These are phyloP conservation scores for Drosophila atripex DNA, from an alignment of 2,888 invertebrate species.

Conservation along the genomic window DNA sequence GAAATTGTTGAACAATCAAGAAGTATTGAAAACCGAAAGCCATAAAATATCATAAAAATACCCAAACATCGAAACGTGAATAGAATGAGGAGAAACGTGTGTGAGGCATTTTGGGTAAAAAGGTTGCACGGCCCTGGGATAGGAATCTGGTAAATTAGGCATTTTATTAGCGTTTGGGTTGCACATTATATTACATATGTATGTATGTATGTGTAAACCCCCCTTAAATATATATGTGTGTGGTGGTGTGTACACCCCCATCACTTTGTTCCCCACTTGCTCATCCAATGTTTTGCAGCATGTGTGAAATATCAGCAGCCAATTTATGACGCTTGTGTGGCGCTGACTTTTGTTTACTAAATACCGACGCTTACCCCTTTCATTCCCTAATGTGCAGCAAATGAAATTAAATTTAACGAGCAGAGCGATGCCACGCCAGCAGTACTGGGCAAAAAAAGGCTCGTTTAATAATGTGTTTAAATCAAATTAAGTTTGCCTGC, in stretches of 20 bases:
- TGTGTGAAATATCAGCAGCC: slow-evolving; percentile 73
- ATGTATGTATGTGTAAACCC: slow-evolving; percentile 19
- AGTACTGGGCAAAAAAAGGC: slow-evolving; percentile 61
- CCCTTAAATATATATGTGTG: slow-evolving; percentile 9
- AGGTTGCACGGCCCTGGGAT: slow-evolving; percentile 23
- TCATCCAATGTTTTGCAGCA: slow-evolving; percentile 51
- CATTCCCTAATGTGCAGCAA: slow-evolving; percentile 50
- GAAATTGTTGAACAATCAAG: slow-evolving; percentile 44
- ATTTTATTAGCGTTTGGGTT: slow-evolving; percentile 64
- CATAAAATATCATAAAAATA: slow-evolving; percentile 63
- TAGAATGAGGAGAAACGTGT: slow-evolving; percentile 3
- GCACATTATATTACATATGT: slow-evolving; percentile 48
- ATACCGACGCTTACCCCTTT: slow-evolving; percentile 18
- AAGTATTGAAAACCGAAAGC: slow-evolving; percentile 19
- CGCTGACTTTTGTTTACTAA: slow-evolving; percentile 64
- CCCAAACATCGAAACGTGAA: slow-evolving; percentile 22
- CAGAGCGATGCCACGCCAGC: slow-evolving; percentile 46
- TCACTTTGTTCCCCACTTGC: slow-evolving; percentile 1
- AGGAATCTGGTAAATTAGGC: slow-evolving; percentile 66
- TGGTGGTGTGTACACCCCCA: not conserved
- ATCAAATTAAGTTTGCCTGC: slow-evolving; percentile 64
- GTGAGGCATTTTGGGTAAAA: slow-evolving; percentile 33
- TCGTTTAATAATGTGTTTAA: slow-evolving; percentile 71
- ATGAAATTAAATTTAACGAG: slow-evolving; percentile 71
- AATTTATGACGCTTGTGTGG: slow-evolving; percentile 72